A percentile compares a stretch with the other conserved stretches of the same genome.
Evolutionary conservation across 2,113 vertebrate species (phyloP).

Genomic region (Bombycilla garrulus): DNA sequence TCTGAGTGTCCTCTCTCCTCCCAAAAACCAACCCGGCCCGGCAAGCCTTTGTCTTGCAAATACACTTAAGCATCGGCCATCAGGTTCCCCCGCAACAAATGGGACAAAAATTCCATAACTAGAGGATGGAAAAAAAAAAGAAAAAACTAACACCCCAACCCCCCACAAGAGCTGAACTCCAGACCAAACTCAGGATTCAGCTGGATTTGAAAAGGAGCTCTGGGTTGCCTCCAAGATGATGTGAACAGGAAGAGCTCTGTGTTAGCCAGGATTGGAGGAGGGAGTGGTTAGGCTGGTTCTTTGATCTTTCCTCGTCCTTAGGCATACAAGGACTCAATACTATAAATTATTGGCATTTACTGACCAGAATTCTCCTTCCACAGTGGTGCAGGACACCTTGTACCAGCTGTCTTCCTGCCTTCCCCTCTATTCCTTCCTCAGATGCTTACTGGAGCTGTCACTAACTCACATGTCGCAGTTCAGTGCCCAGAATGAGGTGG

Average conservation of each 20-base stretch:
- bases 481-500: not conserved
- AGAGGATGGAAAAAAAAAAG: too few relatives aligned
- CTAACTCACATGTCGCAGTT: not conserved
- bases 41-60: too few relatives aligned
- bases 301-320: not conserved
- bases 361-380: not conserved
- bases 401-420: not conserved
- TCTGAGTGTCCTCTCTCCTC: too few relatives aligned
- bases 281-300: not conserved
- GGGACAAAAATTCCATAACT: too few relatives aligned
- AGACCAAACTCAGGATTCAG: not conserved
- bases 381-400: not conserved
- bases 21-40: too few relatives aligned
- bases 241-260: not conserved
- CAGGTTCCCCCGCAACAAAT: too few relatives aligned
- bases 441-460: not conserved
- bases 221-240: not conserved
- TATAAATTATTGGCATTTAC: not conserved
- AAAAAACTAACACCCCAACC: too few relatives aligned
- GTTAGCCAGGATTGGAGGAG: rapidly evolving
- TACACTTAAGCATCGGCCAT: too few relatives aligned
- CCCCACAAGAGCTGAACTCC: not conserved
- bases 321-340: not conserved
- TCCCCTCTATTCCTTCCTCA: not conserved
- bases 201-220: not conserved